Evolutionary conservation across 2,113 vertebrate genomes (phyloP), one percentile per base, ranked within the genome.

Genomic region (Syrrhaptes paradoxus): DNA sequence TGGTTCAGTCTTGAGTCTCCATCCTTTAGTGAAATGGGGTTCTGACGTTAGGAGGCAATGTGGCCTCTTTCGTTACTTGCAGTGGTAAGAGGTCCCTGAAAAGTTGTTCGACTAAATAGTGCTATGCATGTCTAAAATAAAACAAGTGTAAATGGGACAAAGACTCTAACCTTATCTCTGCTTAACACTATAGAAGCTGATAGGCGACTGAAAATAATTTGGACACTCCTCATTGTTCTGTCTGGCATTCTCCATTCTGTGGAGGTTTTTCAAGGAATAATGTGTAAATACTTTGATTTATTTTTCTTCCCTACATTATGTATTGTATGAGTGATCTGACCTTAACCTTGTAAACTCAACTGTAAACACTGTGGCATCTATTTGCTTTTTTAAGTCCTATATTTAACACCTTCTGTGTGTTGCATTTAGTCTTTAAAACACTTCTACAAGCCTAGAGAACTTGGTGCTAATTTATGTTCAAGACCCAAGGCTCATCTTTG

Each of bases 381-480:
- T 74, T 73, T 90, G 55, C 68, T 81, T 95, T 95, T 92, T 65
- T 0, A 92, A 92, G 80, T 28, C 7, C 9, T 49, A 38, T 67
- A 72, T 89, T 75, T 94, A 81, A 75, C 84, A 78, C 63, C 76
- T 91, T 48, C 86, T 90, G 41, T 67, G 62, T 92, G 76, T 92
- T 93, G 75, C 92, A 71, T 78, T 96, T 85, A 58, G 52, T 68
- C 76, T 92, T 86, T 52, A 54, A 90, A 94, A 79, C 43, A 43
- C 71, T 93, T 90, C 32, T 48, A 52, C 38, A 75, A 87, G 74
- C 52, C 10, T 61, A 74, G 87, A 32, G 38, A 72, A 72, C 20
- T 52, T 55, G 65, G 73, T 91, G 89, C 34, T 95, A 95, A 92
- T 89, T 92, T 95, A 87, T 94, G 91, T 85, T 67, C 58, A 73